These are phyloP conservation scores for Achlya flavicornis DNA, from an alignment of 2,888 invertebrate species.

Conservation along the genomic window DNA sequence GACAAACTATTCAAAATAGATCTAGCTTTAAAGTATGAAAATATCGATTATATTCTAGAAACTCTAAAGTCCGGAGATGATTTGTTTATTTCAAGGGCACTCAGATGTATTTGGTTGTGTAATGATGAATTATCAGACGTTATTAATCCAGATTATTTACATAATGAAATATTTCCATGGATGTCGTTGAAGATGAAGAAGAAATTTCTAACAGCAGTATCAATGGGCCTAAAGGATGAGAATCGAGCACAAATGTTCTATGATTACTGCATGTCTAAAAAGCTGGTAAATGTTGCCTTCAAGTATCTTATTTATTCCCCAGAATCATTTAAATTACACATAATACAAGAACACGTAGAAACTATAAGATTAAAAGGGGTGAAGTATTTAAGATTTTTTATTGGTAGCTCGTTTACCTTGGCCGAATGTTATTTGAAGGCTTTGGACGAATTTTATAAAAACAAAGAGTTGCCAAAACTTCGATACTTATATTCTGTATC, in stretches of 20 bases:
- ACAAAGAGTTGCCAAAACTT: conserved; percentile 16
- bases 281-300: conserved; percentile 40
- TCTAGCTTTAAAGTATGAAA: conserved; percentile 57
- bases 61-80: conserved; percentile 59
- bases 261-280: conserved; percentile 47
- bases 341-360: conserved; percentile 30
- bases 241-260: conserved; percentile 48
- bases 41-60: conserved; percentile 57
- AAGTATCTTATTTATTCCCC: conserved; percentile 57
- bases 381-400: conserved; percentile 35
- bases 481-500: conserved; percentile 36
- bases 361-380: conserved; percentile 16
- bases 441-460: neutral
- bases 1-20: conserved; percentile 66
- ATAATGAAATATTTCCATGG: conserved; percentile 54
- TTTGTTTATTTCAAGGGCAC: conserved; percentile 55
- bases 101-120: conserved; percentile 61
- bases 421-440: conserved; percentile 22
- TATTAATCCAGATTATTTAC: conserved; percentile 54
- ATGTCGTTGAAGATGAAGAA: conserved; percentile 66
- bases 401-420: conserved; percentile 43
- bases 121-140: conserved; percentile 44
- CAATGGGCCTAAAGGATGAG: conserved; percentile 44
- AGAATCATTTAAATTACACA: conserved; percentile 49
- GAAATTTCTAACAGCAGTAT: conserved; percentile 50